Base-by-base conservation (phyloP, 2,113 vertebrate genomes). In the Bothrops jararaca region DNA sequence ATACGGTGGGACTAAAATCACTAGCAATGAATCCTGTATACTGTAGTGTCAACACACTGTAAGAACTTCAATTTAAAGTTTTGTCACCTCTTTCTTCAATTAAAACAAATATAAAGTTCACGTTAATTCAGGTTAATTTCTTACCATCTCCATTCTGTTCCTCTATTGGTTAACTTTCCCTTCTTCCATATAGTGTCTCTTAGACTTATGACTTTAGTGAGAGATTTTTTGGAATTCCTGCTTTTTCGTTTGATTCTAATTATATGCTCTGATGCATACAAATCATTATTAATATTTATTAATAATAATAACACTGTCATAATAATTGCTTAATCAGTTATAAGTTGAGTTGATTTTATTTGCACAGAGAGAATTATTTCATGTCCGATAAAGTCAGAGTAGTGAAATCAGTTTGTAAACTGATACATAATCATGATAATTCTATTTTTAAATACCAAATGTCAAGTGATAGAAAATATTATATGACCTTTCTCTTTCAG, bases 361-460 rank as follows among this genome's bases (percentile, higher is more conserved):
- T 34, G 7, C 20, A 24, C 3, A 18, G 54, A 34, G 3, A 39
- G 26, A 74, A 34, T 54, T 54, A 3, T 58, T 26, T 7, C 29
- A 85, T 9, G 15, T n/a, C 54, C 5, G 11, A 5, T 48, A 42
- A 91, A 22, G 26, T 42, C 34, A 9, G 5, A 69, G 48, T 23
- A 88, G 48, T 69, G 58, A 88, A 52, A 88, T n/a, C 4, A 53
- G 12, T 52, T 60, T 88, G 58, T 56, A 3, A 89, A 34, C 60
- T 90, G 85, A 90, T 39, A 74, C 52, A 22, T 0, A 0, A 0
- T 57, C 89, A 91, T 2, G 7, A 52, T 56, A 23, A 69, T 80
- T 80, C 34, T 80, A 91, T 29, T 29, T 34, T 89, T 26, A 89
- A 54, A 74, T 39, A 86, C 4, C 24, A 86, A 9, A 10, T 42